Percentiles rank a stretch among this genome's conserved stretches.
These are phyloP conservation scores for Synanthedon vespiformis DNA, from an alignment of 2,888 invertebrate species.

Conservation along the genomic window DNA sequence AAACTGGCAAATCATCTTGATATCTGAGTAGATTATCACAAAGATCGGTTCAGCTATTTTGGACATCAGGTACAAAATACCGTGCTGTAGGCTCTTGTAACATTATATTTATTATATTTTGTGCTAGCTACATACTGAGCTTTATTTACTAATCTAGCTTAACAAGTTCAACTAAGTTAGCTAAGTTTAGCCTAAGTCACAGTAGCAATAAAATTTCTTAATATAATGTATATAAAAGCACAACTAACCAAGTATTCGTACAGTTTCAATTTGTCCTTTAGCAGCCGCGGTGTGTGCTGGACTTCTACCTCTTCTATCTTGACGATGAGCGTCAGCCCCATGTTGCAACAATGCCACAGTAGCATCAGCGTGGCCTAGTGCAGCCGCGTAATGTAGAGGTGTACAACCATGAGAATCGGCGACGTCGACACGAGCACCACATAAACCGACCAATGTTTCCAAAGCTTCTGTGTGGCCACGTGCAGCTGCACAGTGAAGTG, in stretches of 20 bases:
- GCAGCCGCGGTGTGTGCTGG: slow-evolving; percentile 96
- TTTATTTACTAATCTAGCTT: neutral
- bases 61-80: too few relatives aligned
- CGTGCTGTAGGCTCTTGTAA: too few relatives aligned
- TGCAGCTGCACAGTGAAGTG: slow-evolving; percentile 96
- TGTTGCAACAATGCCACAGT: slow-evolving; percentile 89
- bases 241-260: slow-evolving; percentile 75
- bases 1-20: too few relatives aligned
- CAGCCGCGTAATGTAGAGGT: slow-evolving; percentile 95
- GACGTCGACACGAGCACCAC: slow-evolving; percentile 89
- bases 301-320: slow-evolving; percentile 92
- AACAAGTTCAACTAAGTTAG: neutral
- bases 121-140: too few relatives aligned
- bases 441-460: slow-evolving; percentile 87
- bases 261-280: slow-evolving; percentile 92
- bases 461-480: slow-evolving; percentile 94
- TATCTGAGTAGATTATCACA: too few relatives aligned
- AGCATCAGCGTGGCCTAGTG: slow-evolving; percentile 94
- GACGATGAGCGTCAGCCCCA: slow-evolving; percentile 91
- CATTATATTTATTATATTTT: too few relatives aligned
- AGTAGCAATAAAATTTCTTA: neutral
- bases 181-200: too few relatives aligned
- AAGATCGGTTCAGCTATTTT: too few relatives aligned
- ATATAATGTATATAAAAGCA: neutral
- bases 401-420: slow-evolving; percentile 96